Evolutionary conservation across 64 coral and sea anemone genomes (phyloP), one percentile per base, ranked within the genome.

Genomic region (Pocillopora damicornis): DNA sequence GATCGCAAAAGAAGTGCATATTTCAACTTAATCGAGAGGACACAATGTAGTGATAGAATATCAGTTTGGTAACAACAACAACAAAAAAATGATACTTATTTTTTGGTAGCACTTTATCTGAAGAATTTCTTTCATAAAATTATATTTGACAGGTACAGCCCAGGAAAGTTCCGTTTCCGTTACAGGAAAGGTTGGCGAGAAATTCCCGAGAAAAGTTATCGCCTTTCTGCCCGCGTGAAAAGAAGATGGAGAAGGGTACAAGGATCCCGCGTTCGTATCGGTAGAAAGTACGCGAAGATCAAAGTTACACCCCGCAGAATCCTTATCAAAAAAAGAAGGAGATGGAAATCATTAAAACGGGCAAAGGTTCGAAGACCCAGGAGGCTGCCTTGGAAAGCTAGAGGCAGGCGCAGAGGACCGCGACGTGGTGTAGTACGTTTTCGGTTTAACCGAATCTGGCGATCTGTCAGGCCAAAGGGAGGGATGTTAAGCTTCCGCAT

Each of bases 181-280:
- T 73, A 58, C 10, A 85, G 81, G 72, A 73, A 38, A 59, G 81
- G 63, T 20, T 85, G 81, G 81, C 81, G 81, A 56, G 22, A 22
- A 18, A 35, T 85, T 7, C 64, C 36, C 13, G 20, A 73, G 9
- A 85, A 34, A 13, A 85, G 51, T 26, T 85, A 68, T 58, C 18
- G 65, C 9, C 65, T 71, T 3, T 85, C 23, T 42, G 18, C 65
- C 63, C 37, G 36, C 13, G 18, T 71, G 20, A 25, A 17, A 5
- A 37, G 64, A 26, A 81, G 34, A 35, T 85, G 81, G 81, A 67
- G 37, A 51, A 57, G 13, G 45, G 57, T 85, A 35, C 3, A 65
- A 85, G 57, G n/a, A 25, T 18, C 64, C 16, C 9, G 69, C 13
- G 15, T 73, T 68, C 81, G 81, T 51, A 17, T 85, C 14, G 42